Evolutionary conservation across 1,140 invertebrate genomes (phyloP), one percentile per base, ranked within the genome.

Genomic region (Tetramorium simillimum): DNA sequence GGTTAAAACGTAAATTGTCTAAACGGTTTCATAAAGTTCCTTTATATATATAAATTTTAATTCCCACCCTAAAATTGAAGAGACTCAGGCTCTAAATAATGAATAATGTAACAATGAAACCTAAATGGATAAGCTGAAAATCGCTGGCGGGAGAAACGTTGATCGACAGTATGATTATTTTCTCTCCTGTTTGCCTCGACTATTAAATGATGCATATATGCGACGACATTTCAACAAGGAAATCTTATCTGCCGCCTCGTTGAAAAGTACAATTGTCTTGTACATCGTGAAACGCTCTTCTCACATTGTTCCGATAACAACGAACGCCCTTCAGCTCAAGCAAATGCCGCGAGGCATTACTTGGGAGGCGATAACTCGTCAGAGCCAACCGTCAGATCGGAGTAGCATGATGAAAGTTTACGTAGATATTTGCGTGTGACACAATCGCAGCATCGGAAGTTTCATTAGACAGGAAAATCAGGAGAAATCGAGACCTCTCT

Each of bases 11-110:
- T 78, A 18, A 65, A 51, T 77, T 3, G 18, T 78, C 3, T 37
- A 63, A 63, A 78, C 24, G 10, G 14, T 43, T 70, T 43, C 6
- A 49, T 81, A 81, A 69, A 37, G 18, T 67, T 6, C 18, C 4
- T 37, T n/a, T 72, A 33, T 37, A 82, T 58, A 10, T 16, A 10
- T 16, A 43, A 3, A 82, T 67, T 53, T 69, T 16, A 75, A 75
- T 84, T 73, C 69, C 69, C 80, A 84, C 69, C 69, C 69, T 46
- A 84, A 75, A 84, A 49, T 84, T 1, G n/a, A 81, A 81, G 40
- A 53, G 18, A 53, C 21, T 70, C 24, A 24, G 75, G 18, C 21
- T 69, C 0, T 69, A 46, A 69, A 69, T 69, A 69, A 69, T 69
- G 14, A 69, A 69, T 69, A 46, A 62, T 60, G n/a, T 82, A 60